Evolutionary conservation across 2,888 invertebrate species (phyloP).

Genomic region (Antitype chi): DNA sequence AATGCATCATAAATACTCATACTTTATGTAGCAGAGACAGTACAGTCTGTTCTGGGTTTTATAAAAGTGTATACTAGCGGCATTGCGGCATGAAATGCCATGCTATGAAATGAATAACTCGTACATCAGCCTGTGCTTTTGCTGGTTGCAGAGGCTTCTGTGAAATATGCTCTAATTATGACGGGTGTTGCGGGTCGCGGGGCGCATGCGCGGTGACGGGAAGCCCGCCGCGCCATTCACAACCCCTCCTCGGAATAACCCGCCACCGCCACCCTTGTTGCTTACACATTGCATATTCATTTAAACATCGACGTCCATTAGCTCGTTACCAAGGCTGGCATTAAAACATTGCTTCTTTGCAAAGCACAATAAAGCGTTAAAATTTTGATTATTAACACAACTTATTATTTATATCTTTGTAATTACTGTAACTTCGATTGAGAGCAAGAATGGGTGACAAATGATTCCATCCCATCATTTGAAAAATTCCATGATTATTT

Average conservation of each 20-base stretch:
- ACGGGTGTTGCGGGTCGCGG: constrained; percentile 63
- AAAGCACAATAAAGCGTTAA: constrained; percentile 13
- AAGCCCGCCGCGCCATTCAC: constrained; percentile 73
- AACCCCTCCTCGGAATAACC: constrained; percentile 68
- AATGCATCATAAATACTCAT: constrained; percentile 48
- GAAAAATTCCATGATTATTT: neutral
- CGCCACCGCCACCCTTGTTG: constrained; percentile 64
- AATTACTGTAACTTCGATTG: neutral
- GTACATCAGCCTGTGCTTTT: constrained; percentile 63
- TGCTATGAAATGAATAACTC: constrained; percentile 70
- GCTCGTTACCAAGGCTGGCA: constrained; percentile 59
- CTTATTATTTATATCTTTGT: neutral
- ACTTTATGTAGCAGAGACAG: constrained; percentile 50
- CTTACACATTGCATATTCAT: constrained; percentile 75
- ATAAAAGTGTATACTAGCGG: constrained; percentile 62
- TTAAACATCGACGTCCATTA: constrained; percentile 72
- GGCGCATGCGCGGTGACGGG: constrained; percentile 72
- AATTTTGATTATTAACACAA: neutral
- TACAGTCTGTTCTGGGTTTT: constrained; percentile 25
- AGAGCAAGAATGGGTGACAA: neutral
- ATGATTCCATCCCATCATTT: neutral
- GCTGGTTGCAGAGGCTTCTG: constrained; percentile 70
- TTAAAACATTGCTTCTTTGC: constrained; percentile 40
- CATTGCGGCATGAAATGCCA: constrained; percentile 73
- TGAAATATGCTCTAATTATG: constrained; percentile 77